A percentile compares a stretch with the other conserved stretches of the same genome.
Evolutionary conservation across 1,140 invertebrate species (phyloP).

Genomic region (Batillaria attramentaria): DNA sequence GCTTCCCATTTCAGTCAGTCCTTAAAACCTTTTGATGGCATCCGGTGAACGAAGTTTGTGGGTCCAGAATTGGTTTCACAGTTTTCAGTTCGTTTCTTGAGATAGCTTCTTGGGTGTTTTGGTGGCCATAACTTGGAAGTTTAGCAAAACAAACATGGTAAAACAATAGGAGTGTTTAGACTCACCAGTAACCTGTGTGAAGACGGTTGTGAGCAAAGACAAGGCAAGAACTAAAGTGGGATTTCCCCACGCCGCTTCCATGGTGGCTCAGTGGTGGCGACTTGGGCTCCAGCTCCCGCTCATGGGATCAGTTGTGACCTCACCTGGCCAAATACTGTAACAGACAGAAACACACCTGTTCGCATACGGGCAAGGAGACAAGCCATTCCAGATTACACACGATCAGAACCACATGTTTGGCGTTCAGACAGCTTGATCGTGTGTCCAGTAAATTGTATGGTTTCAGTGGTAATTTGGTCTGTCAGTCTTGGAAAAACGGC

Average conservation of each 20-base stretch:
- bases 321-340: no score
- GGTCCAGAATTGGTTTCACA: no score
- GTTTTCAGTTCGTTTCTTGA: no score
- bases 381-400: no score
- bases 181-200: constrained; percentile 1
- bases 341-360: no score
- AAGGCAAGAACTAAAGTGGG: not conserved
- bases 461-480: no score
- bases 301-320: not conserved
- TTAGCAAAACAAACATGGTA: no score
- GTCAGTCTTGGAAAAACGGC: no score
- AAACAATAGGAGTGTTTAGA: not conserved
- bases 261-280: constrained; percentile 8
- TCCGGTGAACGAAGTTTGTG: no score
- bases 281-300: not conserved
- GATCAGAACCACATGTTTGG: not conserved
- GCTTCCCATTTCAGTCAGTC: no score
- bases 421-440: not conserved
- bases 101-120: not conserved
- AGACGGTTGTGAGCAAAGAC: constrained; percentile 1
- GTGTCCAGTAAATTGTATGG: not conserved
- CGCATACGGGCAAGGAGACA: no score
- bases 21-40: no score
- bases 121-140: not conserved
- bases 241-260: not conserved